Evolutionary conservation across 2,113 vertebrate species (phyloP), one percentile per base, ranked within the genome.

Genomic region (Xiphophorus couchianus): DNA sequence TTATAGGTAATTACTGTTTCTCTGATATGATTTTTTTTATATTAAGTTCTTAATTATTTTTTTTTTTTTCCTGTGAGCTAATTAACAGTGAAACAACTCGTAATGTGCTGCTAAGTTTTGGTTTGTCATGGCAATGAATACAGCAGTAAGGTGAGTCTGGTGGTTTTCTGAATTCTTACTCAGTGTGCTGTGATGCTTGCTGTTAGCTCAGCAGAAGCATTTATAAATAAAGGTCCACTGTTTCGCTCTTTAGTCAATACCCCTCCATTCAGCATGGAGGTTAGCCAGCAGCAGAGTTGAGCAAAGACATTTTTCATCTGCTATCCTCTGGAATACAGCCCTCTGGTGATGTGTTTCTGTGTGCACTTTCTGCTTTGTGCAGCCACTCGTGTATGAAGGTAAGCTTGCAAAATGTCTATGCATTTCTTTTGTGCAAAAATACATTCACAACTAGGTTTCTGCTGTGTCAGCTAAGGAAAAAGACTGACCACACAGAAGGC

Each of bases 401-500:
- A 22, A 71, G 17, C 14, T 62, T 44, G 72, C 63, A 78, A n/a
- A 69, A 74, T 35, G 42, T 60, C n/a, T 35, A 30, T 60, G 35
- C 30, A 54, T 75, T 74, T 78, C 51, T 58, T 62, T 76, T 65
- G 15, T 48, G 66, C 31, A 58, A 51, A 42, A 54, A 70, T 60
- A 27, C 63, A 48, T 60, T 62, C 69, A 69, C 76, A 67, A 37
- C 17, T 61, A 39, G 69, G 51, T 66, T 71, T 71, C 44, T 81
- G 48, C 75, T 72, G 74, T 73, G 74, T 85, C 75, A 66, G 65
- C 75, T 65, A 31, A 30, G 81, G 76, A 89, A 77, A 74, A 86
- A 82, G 71, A 81, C 81, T 87, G 89, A 85, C 88, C 89, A 84
- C 87, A 91, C 84, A 86, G 81, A 75, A 74, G 75, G 73, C 66